These are phyloP conservation scores for Helleia helle DNA, from an alignment of 2,888 invertebrate species.

Conservation along the genomic window DNA sequence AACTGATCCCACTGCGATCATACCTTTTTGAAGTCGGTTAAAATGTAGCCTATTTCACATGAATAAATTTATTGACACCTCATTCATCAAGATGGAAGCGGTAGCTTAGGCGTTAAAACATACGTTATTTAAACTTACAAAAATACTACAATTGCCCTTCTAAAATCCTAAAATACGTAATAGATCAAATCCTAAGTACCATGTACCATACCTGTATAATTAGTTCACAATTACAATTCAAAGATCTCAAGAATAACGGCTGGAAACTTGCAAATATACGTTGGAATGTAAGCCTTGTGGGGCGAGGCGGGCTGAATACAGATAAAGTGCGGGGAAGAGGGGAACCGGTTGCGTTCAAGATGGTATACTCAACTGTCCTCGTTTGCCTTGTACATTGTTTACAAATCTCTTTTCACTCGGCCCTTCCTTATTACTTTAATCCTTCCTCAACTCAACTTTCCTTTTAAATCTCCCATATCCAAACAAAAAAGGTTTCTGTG, in stretches of 20 bases:
- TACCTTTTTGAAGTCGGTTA: no score
- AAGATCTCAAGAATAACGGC: conserved; percentile 4
- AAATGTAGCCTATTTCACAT: no score
- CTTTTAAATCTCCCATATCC: neutral
- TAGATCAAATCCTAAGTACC: neutral
- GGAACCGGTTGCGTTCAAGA: conserved; percentile 32
- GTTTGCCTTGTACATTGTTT: conserved; percentile 39
- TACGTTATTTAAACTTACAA: neutral
- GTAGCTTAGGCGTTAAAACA: neutral
- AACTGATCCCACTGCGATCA: no score
- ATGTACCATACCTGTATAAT: neutral
- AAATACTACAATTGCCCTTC: neutral
- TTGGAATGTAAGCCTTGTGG: conserved; percentile 1
- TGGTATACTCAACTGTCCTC: conserved; percentile 44
- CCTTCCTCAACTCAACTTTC: no score
- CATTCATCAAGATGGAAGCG: no score
- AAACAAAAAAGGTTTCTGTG: neutral
- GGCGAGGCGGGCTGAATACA: conserved; percentile 6
- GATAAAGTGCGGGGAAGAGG: conserved; percentile 23
- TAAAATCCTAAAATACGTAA: neutral
- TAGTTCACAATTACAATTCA: neutral
- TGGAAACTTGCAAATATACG: conserved; percentile 1
- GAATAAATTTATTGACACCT: no score
- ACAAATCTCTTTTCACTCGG: conserved; percentile 16
- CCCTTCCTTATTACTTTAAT: no score